A percentile compares a stretch with the other conserved stretches of the same genome.
Evolutionary conservation across 2,113 vertebrate species (phyloP).

Genomic region (Megalops atlanticus): DNA sequence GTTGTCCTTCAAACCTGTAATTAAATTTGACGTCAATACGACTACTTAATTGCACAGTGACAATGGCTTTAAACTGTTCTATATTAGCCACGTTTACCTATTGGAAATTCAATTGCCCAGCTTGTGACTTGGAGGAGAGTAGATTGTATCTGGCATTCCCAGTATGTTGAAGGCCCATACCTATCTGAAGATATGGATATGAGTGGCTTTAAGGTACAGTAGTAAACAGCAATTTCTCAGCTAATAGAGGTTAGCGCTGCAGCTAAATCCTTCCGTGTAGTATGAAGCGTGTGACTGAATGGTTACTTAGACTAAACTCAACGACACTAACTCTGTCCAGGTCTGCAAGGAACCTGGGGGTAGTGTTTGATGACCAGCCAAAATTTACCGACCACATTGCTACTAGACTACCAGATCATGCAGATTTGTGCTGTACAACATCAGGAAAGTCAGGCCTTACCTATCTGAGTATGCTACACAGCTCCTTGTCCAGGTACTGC

Average conservation of each 20-base stretch:
- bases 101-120: conserved; percentile 82
- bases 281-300: not conserved
- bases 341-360: too few species aligned
- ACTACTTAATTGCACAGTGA: conserved; percentile 92
- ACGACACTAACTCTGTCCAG: too few species aligned
- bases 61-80: conserved; percentile 86
- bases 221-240: not conserved
- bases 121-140: conserved; percentile 73
- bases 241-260: not conserved
- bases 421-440: too few species aligned
- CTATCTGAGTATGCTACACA: too few species aligned
- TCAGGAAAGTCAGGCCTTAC: too few species aligned
- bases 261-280: too few species aligned
- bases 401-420: too few species aligned
- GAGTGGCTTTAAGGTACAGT: not conserved
- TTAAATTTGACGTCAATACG: conserved; percentile 87
- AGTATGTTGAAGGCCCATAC: not conserved
- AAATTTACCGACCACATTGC: too few species aligned
- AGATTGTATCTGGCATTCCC: conserved; percentile 76
- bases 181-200: not conserved
- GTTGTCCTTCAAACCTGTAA: conserved; percentile 77
- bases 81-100: conserved; percentile 84
- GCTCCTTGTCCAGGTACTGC: too few species aligned
- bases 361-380: too few species aligned
- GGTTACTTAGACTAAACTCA: conserved; percentile 2